Evolutionary conservation across 2,888 invertebrate species (phyloP), one percentile per base, ranked within the genome.

Genomic region (Cepaea hortensis): DNA sequence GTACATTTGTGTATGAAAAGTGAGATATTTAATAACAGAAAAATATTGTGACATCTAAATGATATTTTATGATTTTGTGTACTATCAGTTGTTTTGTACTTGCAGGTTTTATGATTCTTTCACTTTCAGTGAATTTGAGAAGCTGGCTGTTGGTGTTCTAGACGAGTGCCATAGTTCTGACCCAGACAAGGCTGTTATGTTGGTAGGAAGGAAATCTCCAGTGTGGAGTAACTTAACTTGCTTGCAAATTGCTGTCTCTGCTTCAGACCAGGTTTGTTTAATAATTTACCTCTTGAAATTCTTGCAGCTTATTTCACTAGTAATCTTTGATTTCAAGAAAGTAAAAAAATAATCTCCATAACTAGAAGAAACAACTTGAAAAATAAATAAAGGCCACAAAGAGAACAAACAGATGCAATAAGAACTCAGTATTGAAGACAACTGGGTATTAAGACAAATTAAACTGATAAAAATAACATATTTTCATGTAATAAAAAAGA

Each of bases 171-270:
- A 94, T 85, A 88, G 89, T 61, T 90, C 90, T 61, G 94, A 94
- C 89, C 93, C 92, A 15, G 92, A 93, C 77, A 95, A 94, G 88
- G 94, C 95, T 20, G 91, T 93, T 90, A 92, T 93, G 90, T 90
- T 95, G 88, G 91, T 94, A 15, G 94, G 94, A 88, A 91, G 92
- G 11, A 90, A 93, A 73, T 93, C 93, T 68, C 91, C 91, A 1
- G 90, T 90, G 35, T 95, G 94, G 94, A 94, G 94, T 83, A 90
- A 93, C n/a, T 89, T 93, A 90, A 93, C 93, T 73, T 93, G 94
- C 87, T 89, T 94, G 81, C 93, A 94, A 88, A 90, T 95, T 88
- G 94, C 94, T 55, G 92, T 93, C 6, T 88, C 92, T 48, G 93
- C 93, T 7, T 91, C 91, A 9, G 92, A 93, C 86, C 91, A 91